Evolutionary conservation across 2,888 invertebrate species (phyloP).

Genomic region (Busseola fusca): DNA sequence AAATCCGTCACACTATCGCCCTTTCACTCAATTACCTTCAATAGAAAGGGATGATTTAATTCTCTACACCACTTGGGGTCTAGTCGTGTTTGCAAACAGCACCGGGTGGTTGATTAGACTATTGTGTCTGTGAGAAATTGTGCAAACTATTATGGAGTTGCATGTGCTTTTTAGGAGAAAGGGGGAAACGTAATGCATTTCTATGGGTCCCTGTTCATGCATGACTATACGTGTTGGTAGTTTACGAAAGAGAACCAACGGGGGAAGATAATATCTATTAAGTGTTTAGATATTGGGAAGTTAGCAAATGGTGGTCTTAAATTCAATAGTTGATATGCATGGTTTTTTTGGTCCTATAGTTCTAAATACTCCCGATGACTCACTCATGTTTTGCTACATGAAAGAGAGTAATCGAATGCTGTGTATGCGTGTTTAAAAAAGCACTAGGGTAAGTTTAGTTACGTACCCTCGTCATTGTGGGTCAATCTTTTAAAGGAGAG

Average conservation of each 20-base stretch:
- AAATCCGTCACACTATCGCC: constrained; percentile 16
- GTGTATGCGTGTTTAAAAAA: not conserved
- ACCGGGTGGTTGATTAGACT: constrained; percentile 83
- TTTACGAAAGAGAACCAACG: not conserved
- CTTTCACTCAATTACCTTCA: constrained; percentile 45
- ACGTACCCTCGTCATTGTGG: not conserved
- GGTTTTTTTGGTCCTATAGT: not conserved
- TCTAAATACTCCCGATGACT: not conserved
- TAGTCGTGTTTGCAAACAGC: constrained; percentile 78
- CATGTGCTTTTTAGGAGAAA: constrained; percentile 49
- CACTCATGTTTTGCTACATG: not conserved
- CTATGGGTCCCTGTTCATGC: constrained; percentile 18
- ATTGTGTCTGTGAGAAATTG: constrained; percentile 72
- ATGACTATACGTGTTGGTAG: constrained; percentile 21
- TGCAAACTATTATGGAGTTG: constrained; percentile 42
- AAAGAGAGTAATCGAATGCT: not conserved
- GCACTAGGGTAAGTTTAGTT: not conserved
- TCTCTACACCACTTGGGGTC: constrained; percentile 67
- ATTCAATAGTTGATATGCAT: not conserved
- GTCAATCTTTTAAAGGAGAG: not conserved
- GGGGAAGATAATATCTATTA: not conserved
- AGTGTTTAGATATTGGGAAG: not conserved
- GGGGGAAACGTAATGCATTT: constrained; percentile 32
- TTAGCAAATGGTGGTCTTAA: not conserved
- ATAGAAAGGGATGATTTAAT: constrained; percentile 64